Conservation (phyloP, 2,797 vertebrate species). For the Epinephelus awoara region DNA sequence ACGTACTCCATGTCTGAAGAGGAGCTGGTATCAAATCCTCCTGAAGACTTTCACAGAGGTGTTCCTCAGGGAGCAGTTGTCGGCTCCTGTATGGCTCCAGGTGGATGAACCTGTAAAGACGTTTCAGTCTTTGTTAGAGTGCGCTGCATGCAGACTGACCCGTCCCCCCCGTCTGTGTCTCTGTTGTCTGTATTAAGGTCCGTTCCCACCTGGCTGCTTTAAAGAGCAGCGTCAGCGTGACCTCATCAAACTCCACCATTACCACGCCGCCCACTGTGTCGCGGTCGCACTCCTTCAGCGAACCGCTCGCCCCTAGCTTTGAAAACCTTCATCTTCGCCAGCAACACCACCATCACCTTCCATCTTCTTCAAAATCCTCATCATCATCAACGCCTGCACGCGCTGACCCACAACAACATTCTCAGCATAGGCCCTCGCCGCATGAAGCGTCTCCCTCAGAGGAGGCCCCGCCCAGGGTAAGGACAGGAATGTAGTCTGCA, state of each 20-base stretch:
- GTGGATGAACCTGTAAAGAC: slow-evolving; percentile 39
- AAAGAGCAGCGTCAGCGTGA: slow-evolving; percentile 89
- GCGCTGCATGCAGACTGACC: slow-evolving; percentile 73
- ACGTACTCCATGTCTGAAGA: too few species aligned
- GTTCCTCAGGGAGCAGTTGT: slow-evolving; percentile 5
- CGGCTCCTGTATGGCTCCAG: slow-evolving; percentile 21
- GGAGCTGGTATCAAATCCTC: too few species aligned
- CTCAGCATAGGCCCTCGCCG: slow-evolving; percentile 89
- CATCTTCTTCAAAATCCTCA: slow-evolving; percentile 65
- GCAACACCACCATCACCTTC: slow-evolving; percentile 79
- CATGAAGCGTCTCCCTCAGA: slow-evolving; percentile 87
- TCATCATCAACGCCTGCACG: slow-evolving; percentile 84
- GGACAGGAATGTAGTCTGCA: slow-evolving; percentile 41
- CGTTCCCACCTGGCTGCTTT: slow-evolving; percentile 94
- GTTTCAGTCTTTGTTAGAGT: slow-evolving; percentile 11
- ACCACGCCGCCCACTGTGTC: slow-evolving; percentile 85
- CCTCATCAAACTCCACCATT: slow-evolving; percentile 50
- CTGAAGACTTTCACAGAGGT: background rate
- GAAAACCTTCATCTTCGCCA: slow-evolving; percentile 91
- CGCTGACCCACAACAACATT: slow-evolving; percentile 91
- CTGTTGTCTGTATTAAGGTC: slow-evolving; percentile 86
- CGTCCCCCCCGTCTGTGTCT: slow-evolving; percentile 58
- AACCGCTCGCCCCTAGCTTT: slow-evolving; percentile 91
- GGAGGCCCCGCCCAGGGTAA: slow-evolving; percentile 82
- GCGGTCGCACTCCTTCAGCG: slow-evolving; percentile 93